Percentiles rank a stretch among this genome's conserved stretches.
phyloP scores from a whole-genome alignment of 2,888 invertebrate genomes.

The Ormyrus thymus region DNA sequence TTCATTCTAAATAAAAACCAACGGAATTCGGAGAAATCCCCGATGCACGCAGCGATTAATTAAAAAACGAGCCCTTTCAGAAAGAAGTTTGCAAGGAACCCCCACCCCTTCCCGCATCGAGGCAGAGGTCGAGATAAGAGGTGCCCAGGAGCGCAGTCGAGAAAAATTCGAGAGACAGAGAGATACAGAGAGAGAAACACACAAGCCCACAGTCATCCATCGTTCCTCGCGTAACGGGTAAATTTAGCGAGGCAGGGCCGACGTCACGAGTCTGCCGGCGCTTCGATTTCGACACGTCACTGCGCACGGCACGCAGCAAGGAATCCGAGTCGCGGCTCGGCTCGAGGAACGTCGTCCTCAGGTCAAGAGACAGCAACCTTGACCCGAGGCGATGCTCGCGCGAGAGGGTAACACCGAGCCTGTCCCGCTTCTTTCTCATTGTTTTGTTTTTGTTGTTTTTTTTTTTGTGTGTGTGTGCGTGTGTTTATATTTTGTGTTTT shows the following conservation, averaged over 20 bases:
- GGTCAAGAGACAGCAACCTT: slow-evolving; percentile 35
- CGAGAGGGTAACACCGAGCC: slow-evolving; percentile 2
- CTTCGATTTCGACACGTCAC: slow-evolving; percentile 54
- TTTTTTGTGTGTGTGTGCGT: neutral
- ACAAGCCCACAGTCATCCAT: neutral
- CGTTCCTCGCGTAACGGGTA: slow-evolving; percentile 20
- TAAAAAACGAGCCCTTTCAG: no score
- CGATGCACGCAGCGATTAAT: no score
- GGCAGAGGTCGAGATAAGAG: neutral
- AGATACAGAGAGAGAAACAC: neutral
- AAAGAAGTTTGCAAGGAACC: no score
- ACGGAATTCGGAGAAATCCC: no score
- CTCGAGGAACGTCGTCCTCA: neutral
- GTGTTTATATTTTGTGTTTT: neutral
- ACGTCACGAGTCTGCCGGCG: slow-evolving; percentile 43
- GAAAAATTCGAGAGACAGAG: neutral
- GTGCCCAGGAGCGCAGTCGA: neutral
- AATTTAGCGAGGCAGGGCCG: slow-evolving; percentile 47
- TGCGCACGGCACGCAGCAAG: slow-evolving; percentile 56
- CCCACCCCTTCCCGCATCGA: neutral
- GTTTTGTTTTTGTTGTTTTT: slow-evolving; percentile 57
- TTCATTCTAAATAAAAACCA: no score
- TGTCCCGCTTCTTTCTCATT: slow-evolving; percentile 39
- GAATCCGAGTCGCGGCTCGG: slow-evolving; percentile 10
- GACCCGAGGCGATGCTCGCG: slow-evolving; percentile 30